These are phyloP conservation scores for Helleia helle DNA, from an alignment of 2,888 invertebrate genomes.

Conservation along the genomic window DNA sequence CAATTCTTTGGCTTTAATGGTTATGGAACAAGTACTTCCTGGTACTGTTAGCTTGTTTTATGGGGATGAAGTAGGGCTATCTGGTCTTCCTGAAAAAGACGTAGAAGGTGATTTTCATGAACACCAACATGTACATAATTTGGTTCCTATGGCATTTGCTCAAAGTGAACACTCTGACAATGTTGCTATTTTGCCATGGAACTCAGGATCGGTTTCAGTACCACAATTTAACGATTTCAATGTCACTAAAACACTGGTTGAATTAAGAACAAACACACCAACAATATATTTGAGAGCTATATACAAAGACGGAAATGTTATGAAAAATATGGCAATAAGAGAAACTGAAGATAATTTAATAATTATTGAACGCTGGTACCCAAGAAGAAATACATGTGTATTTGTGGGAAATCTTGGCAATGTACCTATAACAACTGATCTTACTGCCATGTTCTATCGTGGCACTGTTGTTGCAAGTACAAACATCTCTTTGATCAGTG, in stretches of 20 bases:
- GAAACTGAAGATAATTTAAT: constrained; percentile 78
- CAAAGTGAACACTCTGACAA: constrained; percentile 37
- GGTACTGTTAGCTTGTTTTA: constrained; percentile 92
- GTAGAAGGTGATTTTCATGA: constrained; percentile 73
- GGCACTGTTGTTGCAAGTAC: constrained; percentile 71
- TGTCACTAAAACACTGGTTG: constrained; percentile 73
- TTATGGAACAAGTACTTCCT: constrained; percentile 87
- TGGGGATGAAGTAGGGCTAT: constrained; percentile 90
- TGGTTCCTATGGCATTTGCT: constrained; percentile 81
- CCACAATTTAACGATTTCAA: constrained; percentile 67
- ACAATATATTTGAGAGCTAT: constrained; percentile 83
- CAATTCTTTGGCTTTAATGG: constrained; percentile 78
- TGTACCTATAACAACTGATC: constrained; percentile 76
- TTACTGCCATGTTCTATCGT: constrained; percentile 84
- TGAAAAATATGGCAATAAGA: constrained; percentile 80
- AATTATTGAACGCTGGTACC: constrained; percentile 84
- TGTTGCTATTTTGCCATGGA: constrained; percentile 76
- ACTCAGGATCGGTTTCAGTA: constrained; percentile 68
- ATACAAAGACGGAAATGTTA: constrained; percentile 75
- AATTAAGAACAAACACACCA: constrained; percentile 76
- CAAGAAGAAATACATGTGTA: constrained; percentile 83
- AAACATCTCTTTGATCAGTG: constrained; percentile 45
- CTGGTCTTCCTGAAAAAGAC: constrained; percentile 64
- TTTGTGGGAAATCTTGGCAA: constrained; percentile 82
- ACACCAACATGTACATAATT: constrained; percentile 77